Evolutionary conservation across 2,797 vertebrate species (phyloP), one percentile per base, ranked within the genome.

Genomic region (Oreonectes daqikongensis): DNA sequence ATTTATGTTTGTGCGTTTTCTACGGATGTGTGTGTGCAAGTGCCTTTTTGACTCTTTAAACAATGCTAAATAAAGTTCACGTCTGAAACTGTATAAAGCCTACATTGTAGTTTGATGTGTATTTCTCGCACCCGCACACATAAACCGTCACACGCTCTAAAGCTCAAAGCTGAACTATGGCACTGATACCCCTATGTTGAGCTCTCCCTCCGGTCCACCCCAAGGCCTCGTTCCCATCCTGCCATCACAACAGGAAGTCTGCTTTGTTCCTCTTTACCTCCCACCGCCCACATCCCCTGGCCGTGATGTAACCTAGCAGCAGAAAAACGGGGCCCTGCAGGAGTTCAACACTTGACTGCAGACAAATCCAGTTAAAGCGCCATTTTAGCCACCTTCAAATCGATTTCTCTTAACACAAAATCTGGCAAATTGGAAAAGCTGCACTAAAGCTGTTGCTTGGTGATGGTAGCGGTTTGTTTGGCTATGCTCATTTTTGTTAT

Each of bases 271-370:
- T 81, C 75, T 82, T 86, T 69, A 82, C 81, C 81, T 73, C 81
- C 79, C 65, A 55, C 82, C 64, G 26, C 79, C 79, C 76, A 80
- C 77, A 71, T 79, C 77, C 69, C 86, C 84, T 53, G 71, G 80
- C 88, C 88, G 89, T 93, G 90, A 92, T 84, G 87, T 88, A 87
- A 88, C 87, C 86, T 88, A 88, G 87, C 90, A 90, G 89, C 84
- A 46, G 85, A 83, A 86, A 85, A 87, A 80, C 75, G 60, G 61
- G 77, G 79, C 85, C 85, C 75, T 44, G 80, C 80, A 65, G 85
- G 88, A 88, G 84, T 70, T 69, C n/a, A 6, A 53, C 75, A 78
- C 64, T 64, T 57, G 38, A 68, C 53, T 44, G 32, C 66, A 26
- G 32, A 65, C 80, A 82, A 83, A 92, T 91, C 85, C 85, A 63